Conservation (phyloP, 2,113 vertebrate genomes). For the Cebus imitator region DNA sequence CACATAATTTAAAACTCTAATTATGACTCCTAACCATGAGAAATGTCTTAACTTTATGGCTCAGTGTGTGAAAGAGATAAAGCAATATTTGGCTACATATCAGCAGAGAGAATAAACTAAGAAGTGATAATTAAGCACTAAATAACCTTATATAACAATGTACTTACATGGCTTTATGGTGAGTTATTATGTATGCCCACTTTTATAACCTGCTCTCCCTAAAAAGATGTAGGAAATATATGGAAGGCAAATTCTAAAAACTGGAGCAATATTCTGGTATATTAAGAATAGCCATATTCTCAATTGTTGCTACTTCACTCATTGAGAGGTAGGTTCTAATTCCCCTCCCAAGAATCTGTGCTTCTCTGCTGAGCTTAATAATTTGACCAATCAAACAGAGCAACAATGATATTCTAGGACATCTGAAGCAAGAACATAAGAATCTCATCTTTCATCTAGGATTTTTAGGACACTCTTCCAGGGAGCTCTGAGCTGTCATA, state of each 20-base stretch:
- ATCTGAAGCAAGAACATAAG: background rate
- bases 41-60: slow-evolving; percentile 1
- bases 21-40: background rate
- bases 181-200: background rate
- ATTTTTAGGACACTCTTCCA: background rate
- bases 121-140: background rate
- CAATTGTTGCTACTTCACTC: background rate
- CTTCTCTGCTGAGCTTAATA: background rate
- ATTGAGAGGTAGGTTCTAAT: background rate
- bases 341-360: background rate
- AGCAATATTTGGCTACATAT: background rate
- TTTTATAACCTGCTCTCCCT: background rate
- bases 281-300: background rate
- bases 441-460: background rate
- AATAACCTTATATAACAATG: slow-evolving; percentile 29
- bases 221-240: background rate
- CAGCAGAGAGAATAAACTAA: background rate
- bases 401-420: background rate
- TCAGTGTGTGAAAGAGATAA: background rate
- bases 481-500: background rate
- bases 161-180: background rate
- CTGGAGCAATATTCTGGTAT: background rate
- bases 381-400: background rate
- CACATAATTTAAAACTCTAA: background rate
- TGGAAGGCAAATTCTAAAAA: background rate